Base-by-base conservation (phyloP, 2,113 vertebrate species). In the Mobula birostris region DNA sequence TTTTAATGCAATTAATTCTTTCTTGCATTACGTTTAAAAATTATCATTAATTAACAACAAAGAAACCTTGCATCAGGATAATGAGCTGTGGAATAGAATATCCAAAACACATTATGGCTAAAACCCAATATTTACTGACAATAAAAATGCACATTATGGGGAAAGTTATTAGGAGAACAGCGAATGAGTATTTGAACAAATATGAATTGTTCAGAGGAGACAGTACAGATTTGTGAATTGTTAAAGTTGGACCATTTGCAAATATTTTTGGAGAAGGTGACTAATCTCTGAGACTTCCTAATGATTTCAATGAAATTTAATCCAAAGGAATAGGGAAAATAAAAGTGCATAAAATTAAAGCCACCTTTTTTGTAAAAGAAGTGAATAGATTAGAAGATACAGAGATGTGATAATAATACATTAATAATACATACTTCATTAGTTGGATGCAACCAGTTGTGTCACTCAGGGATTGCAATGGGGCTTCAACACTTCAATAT, bases 1-100 rank as follows among this genome's bases (percentile, higher is more conserved):
- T 90, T 19, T 90, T 90, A 66, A 90, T 66, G 61, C 58, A 90
- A 90, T 88, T 90, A 68, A 66, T 66, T 90, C 58, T 66, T 36
- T 66, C 29, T 68, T 88, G 58, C 5, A 88, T 14, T 88, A 5
- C 12, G 61, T 63, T 66, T 66, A 61, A 85, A 85, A 58, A 90
- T 90, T 66, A 90, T 68, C 85, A 68, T 19, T 21, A 90, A 66
- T 90, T 32, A 79, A 90, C n/a, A 66, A 36, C 61, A 90, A 68
- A 66, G n/a, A 32, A 79, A 79, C 61, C 15, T 90, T 90, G 85
- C 15, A 66, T 32, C 85, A 88, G 7, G 63, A 90, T n/a, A 90
- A 61, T 66, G 14, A 68, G n/a, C 61, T 68, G n/a, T 90, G 85
- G 85, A 90, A 32, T 32, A 68, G 61, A 90, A 32, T 90, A 90